Evolutionary conservation across 2,888 invertebrate genomes (phyloP).

Genomic region (Podotricha telesiphe): DNA sequence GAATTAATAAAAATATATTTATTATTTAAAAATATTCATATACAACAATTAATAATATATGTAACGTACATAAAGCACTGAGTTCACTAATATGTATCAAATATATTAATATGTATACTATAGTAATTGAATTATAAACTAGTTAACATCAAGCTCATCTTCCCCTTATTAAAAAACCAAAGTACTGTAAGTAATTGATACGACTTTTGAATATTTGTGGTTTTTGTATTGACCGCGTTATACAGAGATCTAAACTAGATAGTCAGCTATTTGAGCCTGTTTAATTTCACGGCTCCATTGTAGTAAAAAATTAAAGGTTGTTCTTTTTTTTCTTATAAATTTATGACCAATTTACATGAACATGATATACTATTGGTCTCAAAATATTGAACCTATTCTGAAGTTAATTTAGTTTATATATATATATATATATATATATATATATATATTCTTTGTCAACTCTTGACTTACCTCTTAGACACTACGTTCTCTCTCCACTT

Average conservation of each 20-base stretch:
- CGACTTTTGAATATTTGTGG: conserved; percentile 62
- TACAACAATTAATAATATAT: too few relatives aligned
- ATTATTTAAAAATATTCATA: too few relatives aligned
- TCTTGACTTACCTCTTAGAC: too few relatives aligned
- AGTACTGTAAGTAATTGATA: conserved; percentile 58
- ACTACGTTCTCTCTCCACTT: too few relatives aligned
- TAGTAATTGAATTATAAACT: background rate
- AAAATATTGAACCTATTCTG: background rate
- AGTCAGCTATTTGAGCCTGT: conserved; percentile 49
- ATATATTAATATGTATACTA: too few relatives aligned
- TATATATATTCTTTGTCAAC: too few relatives aligned
- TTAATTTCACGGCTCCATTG: conserved; percentile 55
- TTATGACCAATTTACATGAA: background rate
- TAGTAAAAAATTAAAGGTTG: conserved; percentile 16
- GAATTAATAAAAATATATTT: too few relatives aligned
- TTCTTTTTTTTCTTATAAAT: background rate
- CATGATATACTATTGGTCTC: background rate
- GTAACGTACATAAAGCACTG: too few relatives aligned
- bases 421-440: too few relatives aligned
- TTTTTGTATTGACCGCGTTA: conserved; percentile 51
- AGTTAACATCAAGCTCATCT: conserved; percentile 14
- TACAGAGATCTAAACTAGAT: conserved; percentile 55
- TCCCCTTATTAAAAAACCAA: conserved; percentile 53
- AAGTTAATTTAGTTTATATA: too few relatives aligned
- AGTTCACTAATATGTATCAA: too few relatives aligned